Conservation (phyloP, 2,797 vertebrate species). For the Spinus olivaceus region DNA sequence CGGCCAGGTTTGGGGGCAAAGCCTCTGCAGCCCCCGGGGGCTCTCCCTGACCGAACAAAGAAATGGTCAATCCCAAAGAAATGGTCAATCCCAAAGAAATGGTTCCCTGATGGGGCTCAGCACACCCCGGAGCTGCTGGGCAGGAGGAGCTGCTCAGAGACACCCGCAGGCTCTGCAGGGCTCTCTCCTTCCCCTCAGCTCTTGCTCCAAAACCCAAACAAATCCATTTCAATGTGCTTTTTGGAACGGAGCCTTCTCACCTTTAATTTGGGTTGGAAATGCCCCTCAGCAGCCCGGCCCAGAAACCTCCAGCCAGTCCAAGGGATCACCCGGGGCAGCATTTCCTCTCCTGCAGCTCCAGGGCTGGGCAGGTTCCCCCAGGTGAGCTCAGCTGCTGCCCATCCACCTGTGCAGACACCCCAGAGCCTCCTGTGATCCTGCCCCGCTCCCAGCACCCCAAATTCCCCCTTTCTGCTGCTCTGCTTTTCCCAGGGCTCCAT, state of each 20-base stretch:
- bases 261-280: rapidly evolving
- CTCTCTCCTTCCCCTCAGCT: neutral
- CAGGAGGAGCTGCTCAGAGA: no score
- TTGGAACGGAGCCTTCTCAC: rapidly evolving
- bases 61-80: rapidly evolving
- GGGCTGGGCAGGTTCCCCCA: neutral
- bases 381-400: neutral
- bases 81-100: rapidly evolving
- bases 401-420: neutral
- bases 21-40: rapidly evolving
- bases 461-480: neutral
- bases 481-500: neutral
- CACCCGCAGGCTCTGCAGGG: neutral
- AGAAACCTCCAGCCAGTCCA: neutral
- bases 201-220: neutral
- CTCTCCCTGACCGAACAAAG: neutral
- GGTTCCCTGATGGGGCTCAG: neutral
- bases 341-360: neutral
- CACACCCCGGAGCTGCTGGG: neutral
- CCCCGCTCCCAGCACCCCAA: neutral
- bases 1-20: rapidly evolving
- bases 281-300: neutral
- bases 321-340: no score
- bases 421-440: no score
- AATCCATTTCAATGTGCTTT: neutral